Evolutionary conservation across 2,797 vertebrate genomes (phyloP), one percentile per base, ranked within the genome.

Genomic region (Bradypodion pumilum): DNA sequence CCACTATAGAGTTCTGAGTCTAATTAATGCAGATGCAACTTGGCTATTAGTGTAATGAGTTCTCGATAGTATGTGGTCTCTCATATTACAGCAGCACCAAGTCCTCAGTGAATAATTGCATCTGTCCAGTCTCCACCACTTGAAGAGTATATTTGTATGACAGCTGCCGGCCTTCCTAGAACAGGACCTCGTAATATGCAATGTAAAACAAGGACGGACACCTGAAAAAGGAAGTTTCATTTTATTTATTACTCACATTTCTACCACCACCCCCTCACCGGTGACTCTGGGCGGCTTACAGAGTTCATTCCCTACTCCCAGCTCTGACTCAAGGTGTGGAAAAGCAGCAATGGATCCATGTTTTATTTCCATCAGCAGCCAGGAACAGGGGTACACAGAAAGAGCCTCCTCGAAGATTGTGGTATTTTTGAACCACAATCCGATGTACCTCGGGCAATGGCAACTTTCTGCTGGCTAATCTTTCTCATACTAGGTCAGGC

Each of bases 1-100:
- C 80, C 74, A 27, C 74, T 74, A 49, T 9, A 0, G 63, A 32
- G 9, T 46, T 89, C 52, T 74, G 4, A 46, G 40, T 13, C 60
- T 15, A 49, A 75, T 84, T 83, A 37, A 32, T 83, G 5, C 46
- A 42, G 23, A 44, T 68, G 1, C 19, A 70, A 44, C 7, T 1
- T 73, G 12, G 62, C 84, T 74, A 49, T 88, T 72, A 59, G 78
- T 49, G 2, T 66, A 76, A n/a, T 5, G n/a, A 29, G 69, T 80
- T 74, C 7, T 82, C 81, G 85, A 49, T 46, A 29, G 40, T 68
- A 79, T 68, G 19, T 40, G 10, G 32, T 37, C 42, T n/a, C n/a
- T 69, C 32, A 75, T 46, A 65, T 66, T 65, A 69, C 69, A 80
- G 68, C 32, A 6, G 7, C 60, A 42, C 42, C 27, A 21, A 42